Conservation (phyloP, 2,113 vertebrate genomes). For the Austrofundulus limnaeus region DNA sequence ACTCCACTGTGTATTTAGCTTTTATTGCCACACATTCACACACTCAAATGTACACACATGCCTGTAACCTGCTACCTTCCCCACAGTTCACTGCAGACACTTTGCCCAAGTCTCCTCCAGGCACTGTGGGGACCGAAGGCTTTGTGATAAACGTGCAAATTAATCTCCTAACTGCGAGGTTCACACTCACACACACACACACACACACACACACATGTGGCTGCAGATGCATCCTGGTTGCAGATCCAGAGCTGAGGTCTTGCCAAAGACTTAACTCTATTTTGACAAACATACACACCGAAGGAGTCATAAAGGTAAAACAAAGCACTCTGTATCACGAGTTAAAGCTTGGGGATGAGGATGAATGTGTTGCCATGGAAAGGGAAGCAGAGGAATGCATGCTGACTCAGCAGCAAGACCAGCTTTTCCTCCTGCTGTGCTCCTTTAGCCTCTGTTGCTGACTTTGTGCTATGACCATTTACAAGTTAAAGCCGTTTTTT, state of each 20-base stretch:
- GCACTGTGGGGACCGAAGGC: constrained; percentile 64
- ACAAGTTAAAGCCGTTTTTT: not conserved
- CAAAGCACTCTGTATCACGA: constrained; percentile 26
- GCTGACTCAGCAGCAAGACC: constrained; percentile 62
- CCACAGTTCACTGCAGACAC: constrained; percentile 50
- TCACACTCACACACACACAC: too few species aligned
- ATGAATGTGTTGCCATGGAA: constrained; percentile 68
- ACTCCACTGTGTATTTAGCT: constrained; percentile 51
- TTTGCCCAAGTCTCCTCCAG: constrained; percentile 44
- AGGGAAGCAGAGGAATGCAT: constrained; percentile 45
- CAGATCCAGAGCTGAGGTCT: constrained; percentile 8
- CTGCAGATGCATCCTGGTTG: constrained; percentile 4
- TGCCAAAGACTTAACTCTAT: constrained; percentile 30
- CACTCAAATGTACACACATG: constrained; percentile 21
- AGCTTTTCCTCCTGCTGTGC: constrained; percentile 21
- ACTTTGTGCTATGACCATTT: constrained; percentile 15
- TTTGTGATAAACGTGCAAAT: constrained; percentile 76
- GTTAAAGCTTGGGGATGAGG: constrained; percentile 38
- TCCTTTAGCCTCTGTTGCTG: constrained; percentile 28
- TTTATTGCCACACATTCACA: constrained; percentile 48
- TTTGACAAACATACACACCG: constrained; percentile 21
- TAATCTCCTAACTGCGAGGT: constrained; percentile 70
- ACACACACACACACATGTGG: constrained; percentile 14
- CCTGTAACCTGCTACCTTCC: constrained; percentile 47
- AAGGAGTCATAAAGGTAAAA: constrained; percentile 48